These are phyloP conservation scores for Teinopalpus imperialis DNA, from an alignment of 2,888 invertebrate species.

Conservation along the genomic window DNA sequence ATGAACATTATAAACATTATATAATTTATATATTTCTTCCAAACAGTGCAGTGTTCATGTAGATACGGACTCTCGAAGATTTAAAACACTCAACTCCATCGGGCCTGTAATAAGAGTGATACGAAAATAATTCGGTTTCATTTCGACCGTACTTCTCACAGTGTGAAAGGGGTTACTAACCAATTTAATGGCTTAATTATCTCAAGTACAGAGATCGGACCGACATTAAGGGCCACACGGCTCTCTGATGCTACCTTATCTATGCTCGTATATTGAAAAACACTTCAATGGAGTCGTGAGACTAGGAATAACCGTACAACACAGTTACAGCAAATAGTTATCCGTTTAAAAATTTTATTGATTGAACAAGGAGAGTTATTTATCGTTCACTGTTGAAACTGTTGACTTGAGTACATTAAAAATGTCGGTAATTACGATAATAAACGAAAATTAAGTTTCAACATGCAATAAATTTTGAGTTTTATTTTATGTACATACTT, in stretches of 20 bases:
- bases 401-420: too few species aligned
- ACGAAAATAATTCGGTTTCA: constrained; percentile 61
- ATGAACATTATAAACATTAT: constrained; percentile 8
- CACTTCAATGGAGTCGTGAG: constrained; percentile 26
- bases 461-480: too few species aligned
- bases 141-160: constrained; percentile 58
- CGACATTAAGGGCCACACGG: constrained; percentile 47
- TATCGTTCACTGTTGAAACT: too few species aligned
- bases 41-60: constrained; percentile 20
- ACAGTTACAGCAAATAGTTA: constrained; percentile 3
- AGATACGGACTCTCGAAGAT: constrained; percentile 14
- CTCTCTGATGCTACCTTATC: constrained; percentile 31
- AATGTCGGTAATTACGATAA: too few species aligned
- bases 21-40: too few species aligned
- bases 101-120: constrained; percentile 32
- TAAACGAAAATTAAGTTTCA: too few species aligned
- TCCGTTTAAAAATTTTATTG: background rate
- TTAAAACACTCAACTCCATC: constrained; percentile 35
- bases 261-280: constrained; percentile 42
- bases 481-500: too few species aligned
- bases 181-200: constrained; percentile 77
- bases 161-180: constrained; percentile 60
- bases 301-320: constrained; percentile 19
- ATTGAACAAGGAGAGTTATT: too few species aligned
- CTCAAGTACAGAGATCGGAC: constrained; percentile 64